phyloP scores from a whole-genome alignment of 2,888 invertebrate genomes.

The Hypsopygia costalis region DNA sequence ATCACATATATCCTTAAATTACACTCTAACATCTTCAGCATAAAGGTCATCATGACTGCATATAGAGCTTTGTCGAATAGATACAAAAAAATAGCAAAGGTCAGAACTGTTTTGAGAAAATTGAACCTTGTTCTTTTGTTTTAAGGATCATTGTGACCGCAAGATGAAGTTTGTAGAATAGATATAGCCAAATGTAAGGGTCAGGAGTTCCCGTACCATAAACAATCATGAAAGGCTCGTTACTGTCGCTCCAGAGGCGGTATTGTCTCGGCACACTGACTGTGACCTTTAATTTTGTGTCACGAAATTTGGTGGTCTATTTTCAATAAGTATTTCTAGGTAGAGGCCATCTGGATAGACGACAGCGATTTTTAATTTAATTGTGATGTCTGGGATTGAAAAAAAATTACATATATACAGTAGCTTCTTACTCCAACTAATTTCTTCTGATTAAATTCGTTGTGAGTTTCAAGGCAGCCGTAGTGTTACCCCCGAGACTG shows the following conservation, averaged over 20 bases:
- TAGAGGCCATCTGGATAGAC: neutral
- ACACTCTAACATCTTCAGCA: neutral
- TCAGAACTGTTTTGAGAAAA: neutral
- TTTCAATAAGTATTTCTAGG: neutral
- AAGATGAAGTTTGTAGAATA: conserved; percentile 1
- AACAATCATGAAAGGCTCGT: conserved; percentile 32
- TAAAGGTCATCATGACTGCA: neutral
- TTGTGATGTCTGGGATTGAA: too few relatives aligned
- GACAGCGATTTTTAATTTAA: neutral
- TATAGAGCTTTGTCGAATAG: neutral
- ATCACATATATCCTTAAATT: neutral
- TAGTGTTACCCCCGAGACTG: too few relatives aligned
- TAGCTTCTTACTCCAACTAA: too few relatives aligned
- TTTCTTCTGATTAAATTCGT: too few relatives aligned
- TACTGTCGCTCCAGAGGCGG: conserved; percentile 20
- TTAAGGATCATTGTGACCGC: neutral
- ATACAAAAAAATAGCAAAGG: neutral
- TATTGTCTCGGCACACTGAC: conserved; percentile 3
- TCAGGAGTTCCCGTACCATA: conserved; percentile 28
- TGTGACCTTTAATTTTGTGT: conserved; percentile 4
- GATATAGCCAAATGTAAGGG: conserved; percentile 11
- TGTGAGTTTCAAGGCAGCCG: too few relatives aligned
- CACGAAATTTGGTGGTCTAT: neutral
- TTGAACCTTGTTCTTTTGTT: neutral
- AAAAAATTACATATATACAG: too few relatives aligned